These are phyloP conservation scores for Ligdia adustata DNA, from an alignment of 2,888 invertebrate species.

Conservation along the genomic window DNA sequence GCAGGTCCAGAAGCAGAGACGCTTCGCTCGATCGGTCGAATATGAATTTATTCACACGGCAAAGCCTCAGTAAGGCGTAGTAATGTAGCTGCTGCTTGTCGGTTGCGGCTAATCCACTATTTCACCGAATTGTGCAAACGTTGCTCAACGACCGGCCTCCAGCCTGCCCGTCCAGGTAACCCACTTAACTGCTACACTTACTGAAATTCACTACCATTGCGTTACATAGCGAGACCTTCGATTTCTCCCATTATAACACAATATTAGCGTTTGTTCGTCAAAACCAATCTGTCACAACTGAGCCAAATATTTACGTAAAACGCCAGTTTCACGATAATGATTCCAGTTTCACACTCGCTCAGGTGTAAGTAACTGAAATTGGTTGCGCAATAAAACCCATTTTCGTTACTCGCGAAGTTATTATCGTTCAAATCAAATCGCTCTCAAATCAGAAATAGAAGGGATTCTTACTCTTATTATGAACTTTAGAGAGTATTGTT, in stretches of 20 bases:
- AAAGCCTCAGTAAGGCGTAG: no score
- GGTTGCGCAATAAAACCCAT: slow-evolving; percentile 37
- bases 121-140: slow-evolving; percentile 70
- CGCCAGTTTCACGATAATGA: slow-evolving; percentile 40
- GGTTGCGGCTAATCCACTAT: slow-evolving; percentile 65
- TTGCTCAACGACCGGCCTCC: slow-evolving; percentile 53
- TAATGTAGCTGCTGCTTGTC: slow-evolving; percentile 50
- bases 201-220: slow-evolving; percentile 56
- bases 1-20: no score
- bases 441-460: neutral
- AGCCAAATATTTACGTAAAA: slow-evolving; percentile 51
- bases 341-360: slow-evolving; percentile 44
- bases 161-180: slow-evolving; percentile 43
- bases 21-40: no score
- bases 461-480: neutral
- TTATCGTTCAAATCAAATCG: slow-evolving; percentile 44
- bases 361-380: slow-evolving; percentile 27
- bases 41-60: no score
- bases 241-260: slow-evolving; percentile 69
- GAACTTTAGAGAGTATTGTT: no score
- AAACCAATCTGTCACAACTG: slow-evolving; percentile 54
- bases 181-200: slow-evolving; percentile 41
- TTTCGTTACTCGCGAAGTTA: slow-evolving; percentile 29
- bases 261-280: slow-evolving; percentile 60
- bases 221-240: slow-evolving; percentile 63